Evolutionary conservation across 2,888 invertebrate species (phyloP), one percentile per base, ranked within the genome.

Genomic region (Willowsia nigromaculata): DNA sequence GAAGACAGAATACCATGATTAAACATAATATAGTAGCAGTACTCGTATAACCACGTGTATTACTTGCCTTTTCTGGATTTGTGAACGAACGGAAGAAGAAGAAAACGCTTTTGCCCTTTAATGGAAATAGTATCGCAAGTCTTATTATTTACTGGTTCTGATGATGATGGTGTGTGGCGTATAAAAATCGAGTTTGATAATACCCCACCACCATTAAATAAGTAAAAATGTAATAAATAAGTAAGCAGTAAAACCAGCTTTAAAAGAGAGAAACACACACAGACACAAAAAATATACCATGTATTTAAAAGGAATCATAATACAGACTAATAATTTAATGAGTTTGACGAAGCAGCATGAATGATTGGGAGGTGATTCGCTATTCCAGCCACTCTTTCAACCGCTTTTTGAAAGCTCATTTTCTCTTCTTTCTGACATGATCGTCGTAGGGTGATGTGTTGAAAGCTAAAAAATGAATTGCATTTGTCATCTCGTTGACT

Each of bases 401-500:
- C 13, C 13, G 25, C 6, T 11, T 25, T 59, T 59, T 22, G 6
- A 6, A 37, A 65, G n/a, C 37, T 65, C 18, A 13, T 74, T 74
- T 74, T 50, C 47, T 74, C 43, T n/a, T 74, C 47, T 25, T 37
- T 74, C 47, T 30, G 7, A 15, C 13, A 22, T 33, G 27, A 18
- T 37, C 9, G 13, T 59, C 59, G 37, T 80, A 59, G 59, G 56
- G 80, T 74, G 85, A 65, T 50, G 56, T 65, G 40, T 47, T 25
- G 1, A 56, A 62, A 68, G 47, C n/a, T 82, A 76, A 62, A 40
- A 85, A 80, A 81, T 81, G 81, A 86, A 80, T 53, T 80, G 86
- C 86, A 86, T 86, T 86, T 86, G 86, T 86, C 86, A 81, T 81
- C 71, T 56, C 37, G 80, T 56, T 80, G 43, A 43, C 74, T 50